A percentile compares a stretch with the other conserved stretches of the same genome.
phyloP scores from a whole-genome alignment of 2,888 invertebrate genomes.

The Callyntrura sp. region DNA sequence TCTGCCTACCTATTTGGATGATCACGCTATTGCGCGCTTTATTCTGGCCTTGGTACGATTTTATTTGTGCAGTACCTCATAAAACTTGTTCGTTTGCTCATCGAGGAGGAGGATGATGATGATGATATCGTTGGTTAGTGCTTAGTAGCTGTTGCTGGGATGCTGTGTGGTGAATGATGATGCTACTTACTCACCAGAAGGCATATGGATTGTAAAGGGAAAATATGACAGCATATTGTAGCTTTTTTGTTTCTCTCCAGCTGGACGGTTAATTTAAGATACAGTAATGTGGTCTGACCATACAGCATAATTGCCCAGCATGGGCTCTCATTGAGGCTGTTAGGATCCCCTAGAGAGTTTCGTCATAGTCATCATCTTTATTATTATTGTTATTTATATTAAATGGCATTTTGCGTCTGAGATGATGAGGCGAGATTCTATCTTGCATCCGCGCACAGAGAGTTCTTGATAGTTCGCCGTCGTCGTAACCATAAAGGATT shows the following conservation, averaged over 20 bases:
- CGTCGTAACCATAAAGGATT: background rate
- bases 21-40: background rate
- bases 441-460: background rate
- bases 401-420: background rate
- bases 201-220: too few species aligned
- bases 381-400: too few species aligned
- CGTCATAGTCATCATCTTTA: slow-evolving; percentile 32
- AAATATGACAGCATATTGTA: slow-evolving; percentile 58
- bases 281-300: slow-evolving; percentile 36
- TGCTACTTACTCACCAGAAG: background rate
- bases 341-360: slow-evolving; percentile 51
- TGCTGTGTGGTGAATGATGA: slow-evolving; percentile 6
- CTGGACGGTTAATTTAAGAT: slow-evolving; percentile 66
- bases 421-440: background rate
- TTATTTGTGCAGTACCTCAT: slow-evolving; percentile 15
- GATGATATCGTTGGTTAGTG: too few species aligned
- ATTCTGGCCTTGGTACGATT: slow-evolving; percentile 29
- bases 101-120: too few species aligned
- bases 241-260: slow-evolving; percentile 71
- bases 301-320: slow-evolving; percentile 69
- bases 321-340: slow-evolving; percentile 65
- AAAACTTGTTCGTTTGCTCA: background rate
- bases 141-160: background rate
- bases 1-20: background rate
- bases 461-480: background rate